These are phyloP conservation scores for Acleris holmiana DNA, from an alignment of 2,888 invertebrate genomes.

Conservation along the genomic window DNA sequence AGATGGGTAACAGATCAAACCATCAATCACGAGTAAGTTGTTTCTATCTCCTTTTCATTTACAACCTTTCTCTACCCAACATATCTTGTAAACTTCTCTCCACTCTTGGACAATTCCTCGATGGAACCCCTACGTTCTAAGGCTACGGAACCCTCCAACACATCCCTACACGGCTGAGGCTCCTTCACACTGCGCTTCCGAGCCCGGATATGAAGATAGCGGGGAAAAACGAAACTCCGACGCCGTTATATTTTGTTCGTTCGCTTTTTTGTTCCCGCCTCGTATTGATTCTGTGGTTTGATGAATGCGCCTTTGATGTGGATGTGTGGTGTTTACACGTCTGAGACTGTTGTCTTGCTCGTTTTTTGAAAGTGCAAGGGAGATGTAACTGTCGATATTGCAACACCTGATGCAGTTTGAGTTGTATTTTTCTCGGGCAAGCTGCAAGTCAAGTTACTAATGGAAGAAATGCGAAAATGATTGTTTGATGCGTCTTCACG, in stretches of 20 bases:
- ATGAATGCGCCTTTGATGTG: conserved; percentile 33
- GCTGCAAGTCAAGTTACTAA: too few relatives aligned
- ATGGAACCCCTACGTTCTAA: too few relatives aligned
- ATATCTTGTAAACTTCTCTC: too few relatives aligned
- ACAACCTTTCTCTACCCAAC: too few relatives aligned
- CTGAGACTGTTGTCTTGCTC: conserved; percentile 3
- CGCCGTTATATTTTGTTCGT: conserved; percentile 48
- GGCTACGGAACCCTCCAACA: too few relatives aligned
- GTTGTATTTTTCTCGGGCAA: too few relatives aligned
- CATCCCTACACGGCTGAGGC: conserved; percentile 25
- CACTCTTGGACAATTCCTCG: too few relatives aligned
- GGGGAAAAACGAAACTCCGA: conserved; percentile 37
- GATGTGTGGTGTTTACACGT: conserved; percentile 9
- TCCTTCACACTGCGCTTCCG: conserved; percentile 32
- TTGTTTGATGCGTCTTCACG: too few relatives aligned
- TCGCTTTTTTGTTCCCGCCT: conserved; percentile 40
- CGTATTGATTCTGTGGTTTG: conserved; percentile 32
- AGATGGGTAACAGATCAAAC: too few relatives aligned
- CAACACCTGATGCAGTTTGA: background rate
- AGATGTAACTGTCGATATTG: background rate
- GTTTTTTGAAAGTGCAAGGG: background rate
- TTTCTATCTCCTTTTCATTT: too few relatives aligned
- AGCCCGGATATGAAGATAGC: conserved; percentile 38
- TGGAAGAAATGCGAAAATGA: too few relatives aligned
- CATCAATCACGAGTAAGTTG: too few relatives aligned